Evolutionary conservation across 2,888 invertebrate genomes (phyloP).

Genomic region (Synanthedon vespiformis): DNA sequence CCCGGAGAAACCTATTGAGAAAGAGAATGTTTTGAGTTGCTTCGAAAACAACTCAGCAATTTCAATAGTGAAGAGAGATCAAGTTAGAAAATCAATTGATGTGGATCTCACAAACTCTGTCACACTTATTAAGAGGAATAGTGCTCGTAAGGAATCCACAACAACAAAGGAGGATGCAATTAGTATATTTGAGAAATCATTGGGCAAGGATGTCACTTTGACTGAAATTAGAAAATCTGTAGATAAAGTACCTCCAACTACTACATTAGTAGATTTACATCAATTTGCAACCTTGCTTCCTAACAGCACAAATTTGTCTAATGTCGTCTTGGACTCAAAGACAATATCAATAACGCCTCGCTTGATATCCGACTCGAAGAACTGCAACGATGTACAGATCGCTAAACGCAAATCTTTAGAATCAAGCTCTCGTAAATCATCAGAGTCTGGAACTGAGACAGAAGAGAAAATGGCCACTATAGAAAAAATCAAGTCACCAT

Average conservation of each 20-base stretch:
- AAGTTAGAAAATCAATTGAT: slow-evolving; percentile 55
- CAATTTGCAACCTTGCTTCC: slow-evolving; percentile 54
- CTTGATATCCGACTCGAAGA: slow-evolving; percentile 29
- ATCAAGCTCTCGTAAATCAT: slow-evolving; percentile 40
- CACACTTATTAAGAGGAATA: slow-evolving; percentile 61
- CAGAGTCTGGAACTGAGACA: slow-evolving; percentile 35
- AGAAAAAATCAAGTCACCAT: slow-evolving; percentile 46
- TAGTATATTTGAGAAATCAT: slow-evolving; percentile 61
- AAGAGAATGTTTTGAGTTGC: slow-evolving; percentile 61
- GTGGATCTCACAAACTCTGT: slow-evolving; percentile 61
- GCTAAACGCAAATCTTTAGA: slow-evolving; percentile 44
- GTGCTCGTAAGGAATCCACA: slow-evolving; percentile 60
- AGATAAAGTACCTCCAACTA: slow-evolving; percentile 35
- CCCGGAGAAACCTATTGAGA: slow-evolving; percentile 54
- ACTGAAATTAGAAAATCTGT: slow-evolving; percentile 63
- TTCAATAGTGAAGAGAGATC: slow-evolving; percentile 63
- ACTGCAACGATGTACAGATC: slow-evolving; percentile 26
- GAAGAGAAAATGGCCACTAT: slow-evolving; percentile 43
- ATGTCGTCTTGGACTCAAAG: slow-evolving; percentile 43
- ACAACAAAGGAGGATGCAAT: slow-evolving; percentile 61
- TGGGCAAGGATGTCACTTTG: slow-evolving; percentile 62
- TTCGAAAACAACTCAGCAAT: slow-evolving; percentile 67
- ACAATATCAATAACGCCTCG: slow-evolving; percentile 58
- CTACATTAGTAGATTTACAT: slow-evolving; percentile 42
- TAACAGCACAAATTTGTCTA: slow-evolving; percentile 30